Base-by-base conservation (phyloP, 2,113 vertebrate genomes). In the Strix aluco region DNA sequence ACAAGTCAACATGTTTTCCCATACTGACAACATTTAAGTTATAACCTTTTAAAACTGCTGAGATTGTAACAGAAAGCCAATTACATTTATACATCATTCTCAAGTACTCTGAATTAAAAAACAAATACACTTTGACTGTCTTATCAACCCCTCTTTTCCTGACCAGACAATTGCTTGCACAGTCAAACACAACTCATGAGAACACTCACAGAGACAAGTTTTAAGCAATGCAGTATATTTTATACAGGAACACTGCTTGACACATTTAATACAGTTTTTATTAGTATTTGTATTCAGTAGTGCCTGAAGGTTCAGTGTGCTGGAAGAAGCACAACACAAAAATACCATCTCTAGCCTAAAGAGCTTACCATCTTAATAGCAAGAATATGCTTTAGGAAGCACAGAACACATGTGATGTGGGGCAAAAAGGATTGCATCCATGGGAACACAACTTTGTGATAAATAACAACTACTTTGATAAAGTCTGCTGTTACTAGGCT, bases 41-140 rank as follows among this genome's bases (percentile, higher is more conserved):
- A 62, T 22, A 77, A 70, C 26, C 25, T 81, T 89, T 89, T 29
- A 75, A 91, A 96, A 67, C 51, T 62, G 38, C 47, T 81, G 67
- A 86, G 42, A 91, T 85, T 6, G 6, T 49, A 93, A 84, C 9
- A 94, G 36, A 84, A 87, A 67, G 36, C 4, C 7, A 92, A 52
- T 54, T 61, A 69, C 36, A 21, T 84, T 51, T 75, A 69, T 17
- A 65, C 30, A 90, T 62, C 14, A 77, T 93, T 90, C 54, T 79
- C 47, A 77, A 82, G 23, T 73, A 88, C 29, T 51, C 40, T 51
- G 58, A 90, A 82, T 66, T 73, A 51, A 79, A 73, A 83, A 92
- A 7, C 17, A 90, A 90, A 81, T 22, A 61, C 13, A 44, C 19
- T 86, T 90, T 36, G 26, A 63, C 20, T 3, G 2, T 29, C 19